Percentiles rank a stretch among this genome's conserved stretches.
Evolutionary conservation across 2,888 invertebrate genomes (phyloP).

Genomic region (Hypercompe scribonia): DNA sequence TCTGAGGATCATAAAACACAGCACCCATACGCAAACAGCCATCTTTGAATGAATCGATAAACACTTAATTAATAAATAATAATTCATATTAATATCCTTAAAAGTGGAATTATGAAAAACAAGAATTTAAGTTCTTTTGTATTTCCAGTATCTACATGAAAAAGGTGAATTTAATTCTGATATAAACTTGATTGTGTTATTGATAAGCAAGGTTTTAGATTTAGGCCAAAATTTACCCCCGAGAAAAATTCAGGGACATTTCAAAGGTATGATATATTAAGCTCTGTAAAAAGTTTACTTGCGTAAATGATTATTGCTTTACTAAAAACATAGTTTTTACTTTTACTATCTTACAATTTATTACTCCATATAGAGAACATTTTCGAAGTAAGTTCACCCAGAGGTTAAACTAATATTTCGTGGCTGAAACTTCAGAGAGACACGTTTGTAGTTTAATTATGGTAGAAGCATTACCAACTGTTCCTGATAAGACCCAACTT

Average conservation of each 20-base stretch:
- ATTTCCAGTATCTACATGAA: not conserved
- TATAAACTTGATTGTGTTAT: not conserved
- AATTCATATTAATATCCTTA: not conserved
- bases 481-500: constrained; percentile 54
- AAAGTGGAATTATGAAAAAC: not conserved
- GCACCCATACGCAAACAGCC: no score
- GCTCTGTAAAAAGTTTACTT: no score
- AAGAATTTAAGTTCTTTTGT: not conserved
- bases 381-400: constrained; percentile 16
- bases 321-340: not conserved
- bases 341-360: not conserved
- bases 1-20: no score
- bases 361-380: not conserved
- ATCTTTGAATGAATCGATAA: no score
- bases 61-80: not conserved
- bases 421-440: constrained; percentile 16
- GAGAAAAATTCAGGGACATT: not conserved
- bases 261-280: not conserved
- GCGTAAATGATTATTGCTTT: not conserved
- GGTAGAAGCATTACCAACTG: constrained; percentile 48
- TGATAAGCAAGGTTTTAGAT: not conserved
- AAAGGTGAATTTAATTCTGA: not conserved
- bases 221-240: not conserved
- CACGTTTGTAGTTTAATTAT: constrained; percentile 42
- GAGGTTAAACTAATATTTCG: constrained; percentile 21